These are phyloP conservation scores for Lucilia cuprina DNA, from an alignment of 1,140 invertebrate genomes.

Conservation along the genomic window DNA sequence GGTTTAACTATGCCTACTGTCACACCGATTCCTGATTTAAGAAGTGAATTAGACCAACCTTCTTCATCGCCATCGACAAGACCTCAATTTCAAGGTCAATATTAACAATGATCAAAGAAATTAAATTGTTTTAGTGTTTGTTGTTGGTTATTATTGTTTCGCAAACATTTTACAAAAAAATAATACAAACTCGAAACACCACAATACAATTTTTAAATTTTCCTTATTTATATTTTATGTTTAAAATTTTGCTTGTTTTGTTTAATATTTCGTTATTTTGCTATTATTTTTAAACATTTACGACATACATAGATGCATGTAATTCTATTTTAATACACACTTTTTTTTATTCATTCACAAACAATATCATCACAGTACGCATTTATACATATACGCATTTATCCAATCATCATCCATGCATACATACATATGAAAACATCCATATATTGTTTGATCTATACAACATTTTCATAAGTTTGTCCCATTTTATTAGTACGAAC, in stretches of 20 bases:
- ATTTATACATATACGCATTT: not conserved
- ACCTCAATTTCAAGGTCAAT: slow-evolving; percentile 62
- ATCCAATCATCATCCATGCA: not conserved
- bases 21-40: slow-evolving; percentile 83
- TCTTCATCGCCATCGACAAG: slow-evolving; percentile 57
- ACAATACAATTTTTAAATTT: not conserved
- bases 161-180: slow-evolving; percentile 9
- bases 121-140: not conserved
- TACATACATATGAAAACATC: not conserved
- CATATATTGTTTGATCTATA: not conserved
- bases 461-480: not conserved
- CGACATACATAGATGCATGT: slow-evolving; percentile 13
- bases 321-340: not conserved
- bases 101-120: slow-evolving; percentile 26
- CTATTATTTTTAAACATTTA: not conserved
- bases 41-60: slow-evolving; percentile 75
- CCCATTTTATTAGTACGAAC: not conserved
- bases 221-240: slow-evolving; percentile 16
- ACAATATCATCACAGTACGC: not conserved
- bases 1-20: slow-evolving; percentile 77
- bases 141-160: not conserved
- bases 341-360: slow-evolving; percentile 15
- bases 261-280: not conserved
- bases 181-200: not conserved
- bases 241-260: slow-evolving; percentile 5